Base-by-base conservation (phyloP, 92 coral and sea anemone species). In the Porites cylindrica region DNA sequence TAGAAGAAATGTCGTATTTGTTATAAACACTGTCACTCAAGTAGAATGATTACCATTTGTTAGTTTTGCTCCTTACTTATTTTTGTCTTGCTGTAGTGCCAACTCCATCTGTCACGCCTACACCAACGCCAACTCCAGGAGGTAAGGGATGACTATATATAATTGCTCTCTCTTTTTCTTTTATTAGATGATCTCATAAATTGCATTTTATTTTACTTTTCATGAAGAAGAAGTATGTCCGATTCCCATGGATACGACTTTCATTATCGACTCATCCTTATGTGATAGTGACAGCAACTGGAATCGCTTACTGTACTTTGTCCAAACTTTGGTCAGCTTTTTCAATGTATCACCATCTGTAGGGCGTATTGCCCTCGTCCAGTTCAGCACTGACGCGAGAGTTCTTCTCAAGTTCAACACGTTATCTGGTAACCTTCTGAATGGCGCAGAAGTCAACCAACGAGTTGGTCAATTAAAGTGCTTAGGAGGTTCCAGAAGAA, bases 211-310 rank as follows among this genome's bases (percentile, higher is more conserved):
- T 56, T 21, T n/a, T 66, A 16, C 23, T 6, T 21, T 66, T 19
- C 12, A 10, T 19, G 18, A 26, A 66, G 70, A 21, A 1, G 26
- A 18, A 66, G 70, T 66, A 66, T 66, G 70, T 6, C 70, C 70
- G 8, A 66, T 66, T 6, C 70, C 70, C 8, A 66, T 66, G 70
- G 70, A 66, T n/a, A 66, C 70, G 29, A 66, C 70, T 12, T 66
- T 66, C 70, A 21, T 66, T 4, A 66, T 66, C 38, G 70, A 66
- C 32, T 19, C 70, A 9, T 66, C 70, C 9, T 91, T 92, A 9
- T 90, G 95, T 66, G 90, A 90, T 74, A 93, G 95, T 18, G 84
- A 90, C 80, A 82, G 90, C 75, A 89, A 92, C 82, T 92, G 91
- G 52, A 90, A 90, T 82, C 68, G 90, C 63, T 85, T 92, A 21